Evolutionary conservation across 2,797 vertebrate species (phyloP), one percentile per base, ranked within the genome.

Genomic region (Liasis olivaceus): DNA sequence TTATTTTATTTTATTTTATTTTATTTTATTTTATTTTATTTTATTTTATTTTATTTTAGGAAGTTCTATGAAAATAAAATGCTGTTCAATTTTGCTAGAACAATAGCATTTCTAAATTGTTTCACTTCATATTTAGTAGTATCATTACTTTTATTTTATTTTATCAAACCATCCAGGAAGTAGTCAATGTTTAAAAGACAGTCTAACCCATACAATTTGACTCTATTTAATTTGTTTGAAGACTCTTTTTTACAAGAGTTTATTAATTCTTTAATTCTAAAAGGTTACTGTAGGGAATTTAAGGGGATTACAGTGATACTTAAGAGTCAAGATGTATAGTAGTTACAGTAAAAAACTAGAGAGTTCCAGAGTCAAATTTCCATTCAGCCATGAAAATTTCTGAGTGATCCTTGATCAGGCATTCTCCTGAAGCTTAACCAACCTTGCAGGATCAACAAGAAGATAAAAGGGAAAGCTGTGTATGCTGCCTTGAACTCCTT

Each of bases 21-120:
- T 87, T 91, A 90, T 92, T 36, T 36, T 36, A 36, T 36, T 36
- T 36, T 36, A 36, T 36, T 36, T 36, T 36, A 36, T 92, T 85
- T 94, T 88, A 36, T 31, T 77, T 77, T 77, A 31, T 91, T 95
- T 87, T 91, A 90, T 92, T 94, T 91, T 94, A 15, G 94, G 51
- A 9, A 92, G 0, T 93, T 95, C 89, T 86, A 92, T 89, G 90
- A 95, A 96, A 95, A 96, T 93, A 96, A 94, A 94, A 92, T 90
- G 88, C 93, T 69, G 20, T 96, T 95, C 77, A 89, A 28, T 93
- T 95, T 93, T 93, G 31, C 90, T 94, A 87, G 89, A 92, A 89
- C 26, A 92, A 90, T 91, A 90, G 14, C 85, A 94, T 64, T 92
- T 87, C 91, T 95, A 62, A 59, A 93, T 95, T 86, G 72, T 91